phyloP scores from a whole-genome alignment of 1,140 invertebrate genomes.

The Doryteuthis pealeii region DNA sequence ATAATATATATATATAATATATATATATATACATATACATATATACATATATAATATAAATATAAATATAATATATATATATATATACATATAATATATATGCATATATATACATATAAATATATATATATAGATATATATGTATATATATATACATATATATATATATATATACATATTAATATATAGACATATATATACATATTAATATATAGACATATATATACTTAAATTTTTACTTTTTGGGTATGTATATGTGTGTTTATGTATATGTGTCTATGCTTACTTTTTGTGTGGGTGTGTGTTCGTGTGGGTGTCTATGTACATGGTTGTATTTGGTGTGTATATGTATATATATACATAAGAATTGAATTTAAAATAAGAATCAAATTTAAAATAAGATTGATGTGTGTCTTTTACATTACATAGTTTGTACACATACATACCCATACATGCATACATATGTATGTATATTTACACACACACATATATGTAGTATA shows the following conservation, averaged over 20 bases:
- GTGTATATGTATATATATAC: too few relatives aligned
- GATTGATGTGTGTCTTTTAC: too few relatives aligned
- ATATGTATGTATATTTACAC: neutral
- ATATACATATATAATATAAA: neutral
- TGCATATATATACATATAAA: neutral
- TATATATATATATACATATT: neutral
- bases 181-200: neutral
- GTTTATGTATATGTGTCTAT: neutral
- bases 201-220: neutral
- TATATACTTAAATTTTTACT: neutral
- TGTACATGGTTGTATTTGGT: too few relatives aligned
- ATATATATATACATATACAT: neutral
- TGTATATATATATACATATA: slow-evolving; percentile 3
- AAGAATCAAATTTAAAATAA: too few relatives aligned
- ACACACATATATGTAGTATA: too few relatives aligned
- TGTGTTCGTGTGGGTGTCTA: too few relatives aligned
- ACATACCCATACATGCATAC: too few relatives aligned
- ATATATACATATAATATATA: neutral
- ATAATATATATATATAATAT: neutral
- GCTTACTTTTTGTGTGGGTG: too few relatives aligned
- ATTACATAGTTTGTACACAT: too few relatives aligned
- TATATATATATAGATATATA: neutral
- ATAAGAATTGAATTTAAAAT: too few relatives aligned
- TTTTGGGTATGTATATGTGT: neutral
- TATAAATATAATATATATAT: neutral